Percentiles rank a stretch among this genome's conserved stretches.
phyloP scores from a whole-genome alignment of 2,113 vertebrate species.

The Notiomystis cincta region DNA sequence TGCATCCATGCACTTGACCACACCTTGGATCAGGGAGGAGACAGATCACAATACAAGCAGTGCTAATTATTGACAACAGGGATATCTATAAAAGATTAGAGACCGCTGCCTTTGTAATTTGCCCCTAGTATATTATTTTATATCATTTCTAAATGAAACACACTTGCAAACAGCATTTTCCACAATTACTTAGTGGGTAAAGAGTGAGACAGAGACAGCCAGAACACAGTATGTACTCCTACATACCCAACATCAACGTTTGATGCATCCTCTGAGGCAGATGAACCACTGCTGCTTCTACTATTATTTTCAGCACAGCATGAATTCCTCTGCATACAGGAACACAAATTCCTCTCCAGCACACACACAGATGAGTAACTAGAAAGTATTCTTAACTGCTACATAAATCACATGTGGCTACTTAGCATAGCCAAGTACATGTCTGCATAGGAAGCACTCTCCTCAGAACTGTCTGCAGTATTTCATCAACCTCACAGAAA shows the following conservation, averaged over 20 bases:
- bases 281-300: not conserved
- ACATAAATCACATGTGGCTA: slow-evolving; percentile 30
- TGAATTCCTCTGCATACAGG: not conserved
- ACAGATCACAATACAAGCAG: not conserved
- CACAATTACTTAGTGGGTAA: not conserved
- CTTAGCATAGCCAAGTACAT: slow-evolving; percentile 10
- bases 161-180: not conserved
- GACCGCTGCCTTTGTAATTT: not conserved
- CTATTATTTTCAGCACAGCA: not conserved
- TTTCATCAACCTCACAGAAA: not conserved
- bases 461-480: not conserved
- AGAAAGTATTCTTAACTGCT: slow-evolving; percentile 35
- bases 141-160: not conserved
- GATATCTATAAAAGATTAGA: not conserved
- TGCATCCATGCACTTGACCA: not conserved
- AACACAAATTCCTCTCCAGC: not conserved
- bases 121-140: not conserved
- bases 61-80: not conserved
- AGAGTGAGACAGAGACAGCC: not conserved
- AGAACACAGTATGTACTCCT: too few species aligned
- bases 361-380: slow-evolving; percentile 17
- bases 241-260: not conserved
- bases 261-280: not conserved
- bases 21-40: not conserved
- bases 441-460: slow-evolving; percentile 20